Percentiles rank a stretch among this genome's conserved stretches.
These are phyloP conservation scores for Penaeus japonicus DNA, from an alignment of 1,140 invertebrate species.

Conservation along the genomic window DNA sequence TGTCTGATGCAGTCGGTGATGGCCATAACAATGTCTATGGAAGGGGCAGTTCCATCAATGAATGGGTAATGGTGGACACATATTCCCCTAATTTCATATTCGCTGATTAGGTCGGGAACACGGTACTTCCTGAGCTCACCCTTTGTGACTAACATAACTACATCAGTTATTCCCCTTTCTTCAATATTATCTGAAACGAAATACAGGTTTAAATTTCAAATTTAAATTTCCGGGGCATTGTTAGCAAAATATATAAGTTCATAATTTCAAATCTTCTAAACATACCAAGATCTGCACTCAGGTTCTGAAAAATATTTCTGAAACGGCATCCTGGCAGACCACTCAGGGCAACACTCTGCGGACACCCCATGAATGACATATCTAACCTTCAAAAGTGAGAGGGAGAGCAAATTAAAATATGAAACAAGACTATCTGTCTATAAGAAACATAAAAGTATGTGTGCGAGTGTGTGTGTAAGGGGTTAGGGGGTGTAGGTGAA, in stretches of 20 bases:
- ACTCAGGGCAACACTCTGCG: slow-evolving; percentile 41
- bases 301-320: slow-evolving; percentile 43
- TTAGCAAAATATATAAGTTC: neutral
- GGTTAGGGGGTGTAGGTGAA: too few species aligned
- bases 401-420: too few species aligned
- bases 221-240: neutral
- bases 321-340: slow-evolving; percentile 52
- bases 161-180: slow-evolving; percentile 38
- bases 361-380: slow-evolving; percentile 42
- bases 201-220: neutral
- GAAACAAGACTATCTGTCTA: too few species aligned
- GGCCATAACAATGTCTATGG: slow-evolving; percentile 47
- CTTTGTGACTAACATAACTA: slow-evolving; percentile 45
- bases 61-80: slow-evolving; percentile 42
- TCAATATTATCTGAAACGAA: slow-evolving; percentile 42
- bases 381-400: slow-evolving; percentile 18
- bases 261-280: neutral
- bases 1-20: slow-evolving; percentile 37
- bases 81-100: slow-evolving; percentile 43
- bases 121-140: slow-evolving; percentile 53
- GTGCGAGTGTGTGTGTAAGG: too few species aligned
- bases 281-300: slow-evolving; percentile 46
- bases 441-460: too few species aligned
- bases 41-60: slow-evolving; percentile 44
- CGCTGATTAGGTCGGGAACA: slow-evolving; percentile 40